Evolutionary conservation across 2,888 invertebrate species (phyloP), one percentile per base, ranked within the genome.

Genomic region (Saturnia japonica): DNA sequence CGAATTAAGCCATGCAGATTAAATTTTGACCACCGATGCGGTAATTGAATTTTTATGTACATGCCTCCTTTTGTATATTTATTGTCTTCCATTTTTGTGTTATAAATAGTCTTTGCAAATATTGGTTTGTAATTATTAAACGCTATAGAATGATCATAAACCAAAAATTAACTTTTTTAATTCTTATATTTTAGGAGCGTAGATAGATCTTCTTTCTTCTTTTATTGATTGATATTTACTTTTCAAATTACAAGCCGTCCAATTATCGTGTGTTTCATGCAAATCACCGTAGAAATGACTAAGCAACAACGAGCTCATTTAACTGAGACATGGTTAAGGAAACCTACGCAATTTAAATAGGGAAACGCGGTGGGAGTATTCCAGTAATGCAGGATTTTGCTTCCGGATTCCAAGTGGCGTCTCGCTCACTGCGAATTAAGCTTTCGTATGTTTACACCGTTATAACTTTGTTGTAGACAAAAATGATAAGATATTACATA

Each of bases 261-360:
- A 67, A 43, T 54, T 54, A 22, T 22, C 9, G 47, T 67, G 8
- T 67, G n/a, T 62, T 34, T 14, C 16, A 62, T 28, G 34, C 12
- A 34, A 7, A 62, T 28, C 34, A 16, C 45, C 34, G n/a, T 68
- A 19, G 34, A 68, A 68, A 68, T 28, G 51, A 45, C 68, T 47
- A 62, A 71, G 73, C 69, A 71, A 28, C 69, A 71, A 68, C 8
- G 67, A 74, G 76, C 74, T 76, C 74, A 77, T 78, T 81, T 77
- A 79, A 79, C 78, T 79, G 75, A 81, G 82, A 81, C 78, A 81
- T 80, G 80, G 77, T 81, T 78, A 74, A 73, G 72, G 77, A 79
- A 78, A 79, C 82, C 81, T 81, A 82, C 79, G 80, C 85, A 88
- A 89, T 90, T 90, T 89, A 85, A 88, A 87, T 84, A 77, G 85